A percentile compares a stretch with the other conserved stretches of the same genome.
Conservation (phyloP, 2,797 vertebrate species). For the Gymnothorax javanicus region DNA sequence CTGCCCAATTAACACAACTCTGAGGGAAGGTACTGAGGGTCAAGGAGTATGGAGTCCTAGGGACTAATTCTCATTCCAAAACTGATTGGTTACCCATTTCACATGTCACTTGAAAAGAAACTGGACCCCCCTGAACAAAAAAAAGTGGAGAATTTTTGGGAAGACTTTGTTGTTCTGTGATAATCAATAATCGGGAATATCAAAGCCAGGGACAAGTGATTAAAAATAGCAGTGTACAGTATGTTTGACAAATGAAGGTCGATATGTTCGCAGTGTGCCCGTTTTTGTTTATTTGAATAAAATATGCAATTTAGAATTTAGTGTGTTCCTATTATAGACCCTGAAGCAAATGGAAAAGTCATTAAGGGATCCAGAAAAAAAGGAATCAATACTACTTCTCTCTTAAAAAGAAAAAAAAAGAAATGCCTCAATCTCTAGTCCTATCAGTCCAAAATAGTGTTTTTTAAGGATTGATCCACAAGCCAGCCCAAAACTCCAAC, state of each 20-base stretch:
- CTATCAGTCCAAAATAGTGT: neutral
- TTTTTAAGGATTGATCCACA: neutral
- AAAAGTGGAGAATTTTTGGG: neutral
- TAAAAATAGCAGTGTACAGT: neutral
- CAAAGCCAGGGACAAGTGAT: neutral
- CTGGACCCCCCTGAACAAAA: neutral
- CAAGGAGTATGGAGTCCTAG: neutral
- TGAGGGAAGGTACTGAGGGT: neutral
- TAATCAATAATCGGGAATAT: neutral
- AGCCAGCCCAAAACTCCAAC: neutral
- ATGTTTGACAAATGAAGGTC: neutral
- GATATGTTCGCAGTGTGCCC: neutral
- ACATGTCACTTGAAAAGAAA: neutral
- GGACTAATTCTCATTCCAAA: neutral
- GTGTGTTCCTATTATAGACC: neutral
- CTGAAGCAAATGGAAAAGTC: neutral
- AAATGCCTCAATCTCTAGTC: neutral
- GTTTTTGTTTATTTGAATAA: slow-evolving; percentile 18
- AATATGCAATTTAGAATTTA: slow-evolving; percentile 1
- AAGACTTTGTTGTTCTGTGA: neutral
- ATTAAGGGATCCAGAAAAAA: neutral
- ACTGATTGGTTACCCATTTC: neutral
- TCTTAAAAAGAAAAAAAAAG: neutral
- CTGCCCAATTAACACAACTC: neutral
- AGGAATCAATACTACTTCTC: slow-evolving; percentile 11